These are phyloP conservation scores for Nymphalis io DNA, from an alignment of 1,140 invertebrate species.

Conservation along the genomic window DNA sequence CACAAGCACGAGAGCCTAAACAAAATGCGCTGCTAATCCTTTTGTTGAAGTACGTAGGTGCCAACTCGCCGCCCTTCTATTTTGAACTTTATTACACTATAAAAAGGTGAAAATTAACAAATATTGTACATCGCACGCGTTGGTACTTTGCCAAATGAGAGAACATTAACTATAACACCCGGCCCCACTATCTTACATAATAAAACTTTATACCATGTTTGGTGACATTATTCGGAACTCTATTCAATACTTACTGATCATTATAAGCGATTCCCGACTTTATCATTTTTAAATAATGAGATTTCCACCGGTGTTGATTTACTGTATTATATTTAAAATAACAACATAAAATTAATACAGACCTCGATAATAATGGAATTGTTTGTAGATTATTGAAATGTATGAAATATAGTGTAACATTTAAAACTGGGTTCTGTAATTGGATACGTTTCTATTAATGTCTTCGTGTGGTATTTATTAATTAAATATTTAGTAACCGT, in stretches of 20 bases:
- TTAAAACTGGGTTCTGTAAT: no score
- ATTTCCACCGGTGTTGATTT: neutral
- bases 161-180: constrained; percentile 28
- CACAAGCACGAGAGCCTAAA: constrained; percentile 26
- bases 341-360: no score
- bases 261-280: neutral
- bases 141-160: constrained; percentile 28
- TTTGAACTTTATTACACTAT: constrained; percentile 6
- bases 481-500: no score
- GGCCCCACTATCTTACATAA: constrained; percentile 27
- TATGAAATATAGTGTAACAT: no score
- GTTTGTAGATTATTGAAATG: no score
- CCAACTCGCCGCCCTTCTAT: neutral
- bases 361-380: no score
- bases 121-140: neutral
- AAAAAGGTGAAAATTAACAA: constrained; percentile 19
- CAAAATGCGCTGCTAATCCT: constrained; percentile 23
- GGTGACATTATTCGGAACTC: neutral
- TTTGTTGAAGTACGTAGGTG: neutral
- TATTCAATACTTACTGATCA: constrained; percentile 7
- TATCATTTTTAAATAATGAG: constrained; percentile 1
- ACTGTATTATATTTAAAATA: no score
- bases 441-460: no score
- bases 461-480: no score
- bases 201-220: constrained; percentile 27